Percentiles rank a stretch among this genome's conserved stretches.
Evolutionary conservation across 2,888 invertebrate species (phyloP).

Genomic region (Anthrax anthrax): DNA sequence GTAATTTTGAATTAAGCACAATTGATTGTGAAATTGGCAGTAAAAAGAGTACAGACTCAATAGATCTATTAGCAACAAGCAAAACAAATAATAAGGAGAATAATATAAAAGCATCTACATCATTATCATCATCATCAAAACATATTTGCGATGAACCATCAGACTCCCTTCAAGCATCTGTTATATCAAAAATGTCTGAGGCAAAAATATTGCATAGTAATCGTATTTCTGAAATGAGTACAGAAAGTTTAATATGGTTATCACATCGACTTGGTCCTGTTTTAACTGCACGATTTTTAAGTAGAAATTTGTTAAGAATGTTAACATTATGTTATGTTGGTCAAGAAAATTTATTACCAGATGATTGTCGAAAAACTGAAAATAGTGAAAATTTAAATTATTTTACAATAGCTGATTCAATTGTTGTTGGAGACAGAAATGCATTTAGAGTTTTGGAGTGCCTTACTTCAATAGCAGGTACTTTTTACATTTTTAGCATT

Average conservation of each 20-base stretch:
- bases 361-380: slow-evolving; percentile 32
- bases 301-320: slow-evolving; percentile 85
- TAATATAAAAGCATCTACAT: slow-evolving; percentile 2
- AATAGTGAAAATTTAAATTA: slow-evolving; percentile 40
- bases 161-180: slow-evolving; percentile 29
- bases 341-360: slow-evolving; percentile 52
- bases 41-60: slow-evolving; percentile 38
- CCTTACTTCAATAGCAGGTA: slow-evolving; percentile 73
- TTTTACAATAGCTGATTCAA: slow-evolving; percentile 48
- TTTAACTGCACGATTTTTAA: slow-evolving; percentile 77
- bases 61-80: slow-evolving; percentile 27
- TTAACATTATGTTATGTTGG: slow-evolving; percentile 85
- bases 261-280: slow-evolving; percentile 89
- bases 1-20: slow-evolving; percentile 38
- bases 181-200: slow-evolving; percentile 26
- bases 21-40: slow-evolving; percentile 51
- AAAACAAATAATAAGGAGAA: not conserved
- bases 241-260: slow-evolving; percentile 80
- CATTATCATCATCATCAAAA: slow-evolving; percentile 4
- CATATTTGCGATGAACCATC: slow-evolving; percentile 14
- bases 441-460: slow-evolving; percentile 82
- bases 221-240: slow-evolving; percentile 73
- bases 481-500: slow-evolving; percentile 15
- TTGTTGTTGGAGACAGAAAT: slow-evolving; percentile 63
- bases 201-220: slow-evolving; percentile 22